phyloP scores from a whole-genome alignment of 1,140 invertebrate genomes.

The Delia radicum region DNA sequence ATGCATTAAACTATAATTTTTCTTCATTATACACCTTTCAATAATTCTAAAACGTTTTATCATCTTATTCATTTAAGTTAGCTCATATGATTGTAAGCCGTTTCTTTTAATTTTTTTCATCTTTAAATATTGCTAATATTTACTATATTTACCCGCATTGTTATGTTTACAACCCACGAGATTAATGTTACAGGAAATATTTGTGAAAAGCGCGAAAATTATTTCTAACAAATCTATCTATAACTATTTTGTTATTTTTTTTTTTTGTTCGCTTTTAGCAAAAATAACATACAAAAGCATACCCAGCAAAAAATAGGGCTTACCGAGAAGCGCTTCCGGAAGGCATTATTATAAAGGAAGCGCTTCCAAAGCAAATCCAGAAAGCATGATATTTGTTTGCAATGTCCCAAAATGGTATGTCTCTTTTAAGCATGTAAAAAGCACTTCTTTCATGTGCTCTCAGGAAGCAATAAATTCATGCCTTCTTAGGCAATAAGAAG shows the following conservation, averaged over 20 bases:
- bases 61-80: neutral
- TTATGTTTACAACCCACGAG: slow-evolving; percentile 5
- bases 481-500: too few relatives aligned
- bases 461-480: too few relatives aligned
- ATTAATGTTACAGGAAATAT: slow-evolving; percentile 23
- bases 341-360: too few relatives aligned
- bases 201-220: slow-evolving; percentile 22
- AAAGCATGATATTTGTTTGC: neutral
- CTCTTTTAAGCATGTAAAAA: neutral
- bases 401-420: neutral
- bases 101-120: neutral
- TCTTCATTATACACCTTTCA: slow-evolving; percentile 22
- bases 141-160: slow-evolving; percentile 14
- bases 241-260: neutral
- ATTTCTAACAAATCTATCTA: slow-evolving; percentile 22
- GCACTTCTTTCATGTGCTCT: too few relatives aligned
- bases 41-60: slow-evolving; percentile 7
- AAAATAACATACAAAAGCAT: too few relatives aligned
- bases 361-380: neutral
- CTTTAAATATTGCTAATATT: slow-evolving; percentile 15
- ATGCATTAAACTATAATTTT: slow-evolving; percentile 6
- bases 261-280: too few relatives aligned
- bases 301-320: too few relatives aligned
- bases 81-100: neutral
- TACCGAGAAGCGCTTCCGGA: too few relatives aligned